A percentile compares a stretch with the other conserved stretches of the same genome.
These are phyloP conservation scores for Archips crataeganus DNA, from an alignment of 2,888 invertebrate genomes.

Conservation along the genomic window DNA sequence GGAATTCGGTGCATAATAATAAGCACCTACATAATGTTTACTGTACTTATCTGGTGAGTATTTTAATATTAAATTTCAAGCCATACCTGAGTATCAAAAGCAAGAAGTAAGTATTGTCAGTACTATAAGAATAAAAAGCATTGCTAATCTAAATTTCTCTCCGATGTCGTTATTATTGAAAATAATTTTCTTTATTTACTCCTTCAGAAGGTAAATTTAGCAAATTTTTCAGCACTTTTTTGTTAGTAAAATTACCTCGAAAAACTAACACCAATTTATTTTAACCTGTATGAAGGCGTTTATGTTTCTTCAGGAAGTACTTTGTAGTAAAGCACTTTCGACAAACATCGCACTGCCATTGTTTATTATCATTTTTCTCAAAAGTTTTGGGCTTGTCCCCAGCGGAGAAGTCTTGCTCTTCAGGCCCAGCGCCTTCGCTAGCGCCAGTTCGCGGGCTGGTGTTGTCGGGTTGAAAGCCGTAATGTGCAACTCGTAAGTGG, in stretches of 20 bases:
- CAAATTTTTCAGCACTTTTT: neutral
- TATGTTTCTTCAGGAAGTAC: constrained; percentile 95
- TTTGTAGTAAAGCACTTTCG: constrained; percentile 94
- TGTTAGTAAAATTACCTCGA: constrained; percentile 80
- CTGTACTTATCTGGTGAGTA: no score
- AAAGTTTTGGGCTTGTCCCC: constrained; percentile 57
- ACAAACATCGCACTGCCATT: constrained; percentile 95
- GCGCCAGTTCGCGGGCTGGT: constrained; percentile 46
- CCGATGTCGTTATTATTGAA: no score
- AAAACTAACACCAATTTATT: constrained; percentile 74
- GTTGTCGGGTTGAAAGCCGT: constrained; percentile 79
- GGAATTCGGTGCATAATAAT: no score
- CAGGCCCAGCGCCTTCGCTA: constrained; percentile 51
- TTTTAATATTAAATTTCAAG: no score
- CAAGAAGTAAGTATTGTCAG: neutral
- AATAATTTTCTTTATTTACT: no score
- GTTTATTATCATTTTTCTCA: constrained; percentile 88
- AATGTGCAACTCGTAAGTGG: constrained; percentile 92
- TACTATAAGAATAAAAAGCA: neutral
- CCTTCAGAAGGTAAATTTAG: no score
- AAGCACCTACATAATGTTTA: no score
- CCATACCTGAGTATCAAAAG: neutral
- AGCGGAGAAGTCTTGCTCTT: constrained; percentile 47
- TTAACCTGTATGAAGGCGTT: constrained; percentile 93
- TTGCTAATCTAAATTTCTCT: neutral